A percentile compares a stretch with the other conserved stretches of the same genome.
Conservation (phyloP, 2,797 vertebrate genomes). For the Otolemur crassicaudatus region DNA sequence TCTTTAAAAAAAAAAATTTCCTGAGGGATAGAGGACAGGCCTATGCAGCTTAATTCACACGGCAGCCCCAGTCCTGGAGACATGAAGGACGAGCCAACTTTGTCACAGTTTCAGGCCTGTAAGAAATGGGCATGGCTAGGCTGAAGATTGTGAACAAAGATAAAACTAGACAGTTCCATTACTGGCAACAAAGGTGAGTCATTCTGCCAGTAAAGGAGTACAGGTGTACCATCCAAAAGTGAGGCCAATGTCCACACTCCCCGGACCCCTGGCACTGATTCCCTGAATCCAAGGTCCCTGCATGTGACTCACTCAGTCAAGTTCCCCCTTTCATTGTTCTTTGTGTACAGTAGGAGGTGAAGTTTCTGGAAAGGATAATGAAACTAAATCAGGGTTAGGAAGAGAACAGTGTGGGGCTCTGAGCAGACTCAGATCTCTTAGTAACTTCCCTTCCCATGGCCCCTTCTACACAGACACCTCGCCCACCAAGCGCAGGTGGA, state of each 20-base stretch:
- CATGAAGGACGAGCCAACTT: background rate
- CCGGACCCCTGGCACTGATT: too few relatives aligned
- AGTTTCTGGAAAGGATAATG: background rate
- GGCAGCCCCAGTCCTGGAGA: background rate
- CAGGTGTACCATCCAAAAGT: background rate
- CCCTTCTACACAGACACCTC: background rate
- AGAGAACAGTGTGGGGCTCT: fast-evolving
- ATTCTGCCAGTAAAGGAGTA: background rate
- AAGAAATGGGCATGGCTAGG: background rate
- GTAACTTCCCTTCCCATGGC: fast-evolving
- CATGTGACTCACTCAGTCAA: background rate
- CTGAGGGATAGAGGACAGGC: background rate
- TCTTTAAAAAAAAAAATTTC: background rate
- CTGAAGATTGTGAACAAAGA: background rate
- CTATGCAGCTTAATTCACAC: background rate
- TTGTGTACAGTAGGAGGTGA: background rate
- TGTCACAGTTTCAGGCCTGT: background rate
- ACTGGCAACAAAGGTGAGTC: background rate
- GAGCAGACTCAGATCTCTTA: background rate
- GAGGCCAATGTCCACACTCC: background rate
- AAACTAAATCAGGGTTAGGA: background rate
- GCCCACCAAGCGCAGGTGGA: fast-evolving
- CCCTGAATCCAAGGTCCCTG: background rate
- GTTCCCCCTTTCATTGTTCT: background rate
- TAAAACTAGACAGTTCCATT: background rate